phyloP scores from a whole-genome alignment of 2,888 invertebrate genomes.

The Xylophagus ater region DNA sequence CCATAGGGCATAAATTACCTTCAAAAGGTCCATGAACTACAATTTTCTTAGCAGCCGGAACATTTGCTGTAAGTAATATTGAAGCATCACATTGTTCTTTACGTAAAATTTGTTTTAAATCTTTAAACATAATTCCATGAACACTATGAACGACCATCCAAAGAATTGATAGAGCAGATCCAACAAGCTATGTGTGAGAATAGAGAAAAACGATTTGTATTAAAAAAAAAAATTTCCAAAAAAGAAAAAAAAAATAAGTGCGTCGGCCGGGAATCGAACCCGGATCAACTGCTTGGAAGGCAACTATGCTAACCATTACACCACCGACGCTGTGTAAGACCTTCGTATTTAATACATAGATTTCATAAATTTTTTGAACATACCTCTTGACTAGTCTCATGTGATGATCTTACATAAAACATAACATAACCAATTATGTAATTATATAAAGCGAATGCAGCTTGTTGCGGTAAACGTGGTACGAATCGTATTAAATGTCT shows the following conservation, averaged over 20 bases:
- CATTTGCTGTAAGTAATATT: constrained; percentile 93
- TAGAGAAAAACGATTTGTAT: no score
- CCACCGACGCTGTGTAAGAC: constrained; percentile 42
- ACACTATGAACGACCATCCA: constrained; percentile 99
- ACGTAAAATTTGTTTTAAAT: constrained; percentile 92
- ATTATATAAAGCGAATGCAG: constrained; percentile 95
- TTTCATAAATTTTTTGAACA: no score
- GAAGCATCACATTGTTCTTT: constrained; percentile 99
- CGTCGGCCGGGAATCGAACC: constrained; percentile 30
- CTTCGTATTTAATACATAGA: no score
- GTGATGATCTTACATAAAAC: constrained; percentile 96
- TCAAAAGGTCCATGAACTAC: constrained; percentile 78
- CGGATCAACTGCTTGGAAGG: constrained; percentile 44
- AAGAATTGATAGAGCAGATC: constrained; percentile 84
- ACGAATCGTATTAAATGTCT: constrained; percentile 88
- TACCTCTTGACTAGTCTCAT: constrained; percentile 83
- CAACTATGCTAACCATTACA: constrained; percentile 42
- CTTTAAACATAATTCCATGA: constrained; percentile 98
- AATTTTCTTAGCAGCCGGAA: constrained; percentile 98
- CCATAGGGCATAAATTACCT: constrained; percentile 17
- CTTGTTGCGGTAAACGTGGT: constrained; percentile 88
- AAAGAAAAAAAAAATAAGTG: constrained; percentile 10
- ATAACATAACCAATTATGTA: constrained; percentile 98
- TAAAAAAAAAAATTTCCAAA: no score
- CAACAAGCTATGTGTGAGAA: constrained; percentile 74